These are phyloP conservation scores for Bufo gargarizans DNA, from an alignment of 2,113 vertebrate species.

Conservation along the genomic window DNA sequence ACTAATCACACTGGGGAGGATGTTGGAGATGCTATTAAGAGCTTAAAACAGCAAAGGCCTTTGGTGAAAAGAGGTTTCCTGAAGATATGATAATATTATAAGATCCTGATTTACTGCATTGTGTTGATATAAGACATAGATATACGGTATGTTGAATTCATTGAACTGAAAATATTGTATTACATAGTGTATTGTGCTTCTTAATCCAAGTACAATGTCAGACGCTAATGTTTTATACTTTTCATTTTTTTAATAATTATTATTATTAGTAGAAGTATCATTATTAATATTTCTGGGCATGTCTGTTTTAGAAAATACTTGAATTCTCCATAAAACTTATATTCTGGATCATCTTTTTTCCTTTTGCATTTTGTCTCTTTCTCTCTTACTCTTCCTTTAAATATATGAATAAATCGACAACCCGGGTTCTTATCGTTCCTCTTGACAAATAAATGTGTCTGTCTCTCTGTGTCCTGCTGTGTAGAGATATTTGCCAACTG, in stretches of 20 bases:
- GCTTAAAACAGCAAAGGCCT: slow-evolving; percentile 49
- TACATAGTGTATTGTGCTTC: not conserved
- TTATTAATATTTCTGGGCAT: no score
- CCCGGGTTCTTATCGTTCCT: no score
- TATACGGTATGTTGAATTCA: slow-evolving; percentile 7
- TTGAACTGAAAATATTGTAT: not conserved
- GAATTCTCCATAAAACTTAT: no score
- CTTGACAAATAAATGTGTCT: no score
- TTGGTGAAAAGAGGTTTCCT: slow-evolving; percentile 46
- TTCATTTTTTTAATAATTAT: not conserved
- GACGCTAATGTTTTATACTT: not conserved
- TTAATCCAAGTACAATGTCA: not conserved
- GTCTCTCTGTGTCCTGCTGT: no score
- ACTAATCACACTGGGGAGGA: slow-evolving; percentile 45
- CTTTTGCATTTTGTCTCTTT: no score
- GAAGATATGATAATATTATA: slow-evolving; percentile 34
- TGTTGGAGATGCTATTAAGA: slow-evolving; percentile 46
- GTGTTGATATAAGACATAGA: slow-evolving; percentile 3
- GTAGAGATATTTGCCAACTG: no score
- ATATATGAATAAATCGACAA: no score
- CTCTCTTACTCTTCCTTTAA: no score
- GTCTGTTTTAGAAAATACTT: no score
- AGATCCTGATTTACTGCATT: slow-evolving; percentile 48
- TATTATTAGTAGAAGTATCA: not conserved
- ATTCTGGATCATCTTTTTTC: no score